Conservation (phyloP, 1,140 invertebrate species). For the Micrasema minimum region DNA sequence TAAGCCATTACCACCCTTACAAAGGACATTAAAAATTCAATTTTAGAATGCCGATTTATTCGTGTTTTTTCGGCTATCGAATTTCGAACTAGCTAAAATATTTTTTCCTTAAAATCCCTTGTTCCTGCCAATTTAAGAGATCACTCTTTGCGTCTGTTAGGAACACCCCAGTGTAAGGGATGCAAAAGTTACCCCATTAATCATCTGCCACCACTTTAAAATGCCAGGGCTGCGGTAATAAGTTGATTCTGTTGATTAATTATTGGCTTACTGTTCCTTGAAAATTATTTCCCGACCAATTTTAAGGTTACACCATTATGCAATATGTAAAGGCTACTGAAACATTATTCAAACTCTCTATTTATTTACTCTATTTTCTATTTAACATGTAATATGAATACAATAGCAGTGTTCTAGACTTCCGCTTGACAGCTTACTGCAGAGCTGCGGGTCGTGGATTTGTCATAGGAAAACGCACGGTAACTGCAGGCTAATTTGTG, state of each 20-base stretch:
- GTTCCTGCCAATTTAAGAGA: slow-evolving; percentile 30
- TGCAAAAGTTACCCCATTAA: slow-evolving; percentile 53
- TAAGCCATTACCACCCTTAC: too few relatives aligned
- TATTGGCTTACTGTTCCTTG: slow-evolving; percentile 46
- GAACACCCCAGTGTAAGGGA: slow-evolving; percentile 32
- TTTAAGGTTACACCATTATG: slow-evolving; percentile 14
- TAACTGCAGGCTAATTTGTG: too few relatives aligned
- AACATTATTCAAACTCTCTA: too few relatives aligned
- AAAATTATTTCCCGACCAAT: slow-evolving; percentile 32
- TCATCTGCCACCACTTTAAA: slow-evolving; percentile 52
- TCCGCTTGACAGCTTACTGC: too few relatives aligned
- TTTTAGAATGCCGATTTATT: too few relatives aligned
- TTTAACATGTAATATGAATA: too few relatives aligned
- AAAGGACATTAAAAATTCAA: too few relatives aligned
- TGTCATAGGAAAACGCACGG: too few relatives aligned
- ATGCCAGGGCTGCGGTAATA: slow-evolving; percentile 52
- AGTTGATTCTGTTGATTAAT: slow-evolving; percentile 53
- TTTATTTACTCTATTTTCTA: too few relatives aligned
- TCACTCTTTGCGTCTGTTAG: slow-evolving; percentile 29
- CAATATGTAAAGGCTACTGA: slow-evolving; percentile 35
- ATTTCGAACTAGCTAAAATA: background rate
- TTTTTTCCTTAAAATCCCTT: slow-evolving; percentile 19
- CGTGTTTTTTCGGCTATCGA: too few relatives aligned
- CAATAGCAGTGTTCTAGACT: too few relatives aligned
- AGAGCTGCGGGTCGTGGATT: too few relatives aligned